Evolutionary conservation across 2,113 vertebrate genomes (phyloP).

Genomic region (Rhabdornis inornatus): DNA sequence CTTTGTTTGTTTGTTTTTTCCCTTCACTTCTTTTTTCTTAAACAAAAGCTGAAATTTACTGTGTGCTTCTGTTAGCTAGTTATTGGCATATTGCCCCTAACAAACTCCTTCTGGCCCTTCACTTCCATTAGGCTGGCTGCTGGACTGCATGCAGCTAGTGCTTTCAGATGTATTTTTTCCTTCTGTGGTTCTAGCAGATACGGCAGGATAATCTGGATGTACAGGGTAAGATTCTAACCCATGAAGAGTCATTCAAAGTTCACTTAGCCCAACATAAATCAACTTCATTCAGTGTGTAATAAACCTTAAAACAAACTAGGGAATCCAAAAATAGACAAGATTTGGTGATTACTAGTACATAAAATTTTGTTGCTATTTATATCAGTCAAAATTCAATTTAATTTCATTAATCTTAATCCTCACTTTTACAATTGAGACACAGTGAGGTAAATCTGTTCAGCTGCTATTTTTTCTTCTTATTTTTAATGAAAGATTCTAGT

Average conservation of each 20-base stretch:
- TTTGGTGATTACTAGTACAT: background rate
- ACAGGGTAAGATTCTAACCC: background rate
- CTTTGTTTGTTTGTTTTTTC: too few species aligned
- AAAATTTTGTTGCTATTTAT: background rate
- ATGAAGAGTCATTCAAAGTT: background rate
- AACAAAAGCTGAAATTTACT: background rate
- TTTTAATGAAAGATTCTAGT: background rate
- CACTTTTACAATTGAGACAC: background rate
- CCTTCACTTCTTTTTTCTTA: too few species aligned
- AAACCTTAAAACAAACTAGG: background rate
- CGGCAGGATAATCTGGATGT: background rate
- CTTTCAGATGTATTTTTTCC: background rate
- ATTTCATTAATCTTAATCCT: background rate
- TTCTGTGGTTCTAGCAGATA: background rate
- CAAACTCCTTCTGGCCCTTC: background rate
- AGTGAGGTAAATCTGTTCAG: background rate
- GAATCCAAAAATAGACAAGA: background rate
- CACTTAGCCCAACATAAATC: background rate
- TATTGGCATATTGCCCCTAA: background rate
- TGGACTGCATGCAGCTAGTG: background rate
- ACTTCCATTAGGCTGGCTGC: background rate
- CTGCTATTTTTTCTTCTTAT: background rate
- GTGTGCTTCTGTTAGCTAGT: background rate
- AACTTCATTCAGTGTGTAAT: background rate
- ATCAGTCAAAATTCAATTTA: background rate